Percentiles rank a stretch among this genome's conserved stretches.
Conservation (phyloP, 1,140 invertebrate genomes). For the Acyrthosiphon pisum region DNA sequence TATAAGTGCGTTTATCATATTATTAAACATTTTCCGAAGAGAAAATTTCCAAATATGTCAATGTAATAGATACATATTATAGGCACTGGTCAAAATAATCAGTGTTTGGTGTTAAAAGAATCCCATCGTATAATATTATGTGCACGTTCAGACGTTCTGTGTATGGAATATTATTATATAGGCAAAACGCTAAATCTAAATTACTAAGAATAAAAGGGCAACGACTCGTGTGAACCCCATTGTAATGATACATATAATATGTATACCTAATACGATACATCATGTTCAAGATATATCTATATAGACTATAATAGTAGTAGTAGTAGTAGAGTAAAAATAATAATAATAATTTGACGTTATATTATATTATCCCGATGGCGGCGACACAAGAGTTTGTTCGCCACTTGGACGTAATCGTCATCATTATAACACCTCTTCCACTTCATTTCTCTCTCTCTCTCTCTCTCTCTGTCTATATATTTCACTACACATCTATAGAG, state of each 20-base stretch:
- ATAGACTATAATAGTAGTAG: neutral
- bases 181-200: conserved; percentile 2
- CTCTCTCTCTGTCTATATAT: neutral
- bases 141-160: neutral
- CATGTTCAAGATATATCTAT: neutral
- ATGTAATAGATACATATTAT: too few relatives aligned
- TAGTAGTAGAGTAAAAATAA: neutral
- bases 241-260: neutral
- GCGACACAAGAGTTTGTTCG: neutral
- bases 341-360: neutral
- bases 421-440: neutral
- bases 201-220: neutral
- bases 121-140: neutral
- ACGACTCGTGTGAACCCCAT: neutral
- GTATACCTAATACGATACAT: neutral
- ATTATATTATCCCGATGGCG: neutral
- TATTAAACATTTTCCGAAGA: neutral
- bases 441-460: neutral
- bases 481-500: neutral
- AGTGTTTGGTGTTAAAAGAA: neutral
- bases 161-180: neutral
- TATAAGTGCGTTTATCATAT: too few relatives aligned
- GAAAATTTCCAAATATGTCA: neutral
- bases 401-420: conserved; percentile 29
- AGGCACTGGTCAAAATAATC: neutral